Evolutionary conservation across 2,113 vertebrate genomes (phyloP).

Genomic region (Nesospiza acunhae): DNA sequence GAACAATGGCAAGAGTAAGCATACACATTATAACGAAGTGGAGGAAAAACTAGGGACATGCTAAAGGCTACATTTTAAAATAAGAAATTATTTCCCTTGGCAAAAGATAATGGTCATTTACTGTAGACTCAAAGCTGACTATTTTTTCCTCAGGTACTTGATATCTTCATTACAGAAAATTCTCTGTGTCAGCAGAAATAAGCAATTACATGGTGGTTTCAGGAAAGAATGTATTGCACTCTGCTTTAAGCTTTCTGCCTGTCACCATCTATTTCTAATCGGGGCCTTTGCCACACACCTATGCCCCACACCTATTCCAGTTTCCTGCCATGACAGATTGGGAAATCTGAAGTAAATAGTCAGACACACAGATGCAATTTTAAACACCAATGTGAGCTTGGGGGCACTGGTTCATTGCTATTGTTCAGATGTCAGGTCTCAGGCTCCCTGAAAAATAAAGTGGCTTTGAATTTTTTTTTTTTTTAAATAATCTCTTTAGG

Average conservation of each 20-base stretch:
- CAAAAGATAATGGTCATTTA: background rate
- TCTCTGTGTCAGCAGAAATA: background rate
- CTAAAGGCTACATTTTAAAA: background rate
- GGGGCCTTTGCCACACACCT: background rate
- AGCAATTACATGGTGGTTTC: background rate
- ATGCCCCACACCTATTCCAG: background rate
- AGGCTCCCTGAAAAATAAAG: background rate
- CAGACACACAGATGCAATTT: background rate
- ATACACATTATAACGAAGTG: background rate
- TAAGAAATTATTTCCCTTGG: background rate
- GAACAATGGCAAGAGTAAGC: background rate
- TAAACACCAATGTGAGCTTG: background rate
- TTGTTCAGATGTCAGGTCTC: background rate
- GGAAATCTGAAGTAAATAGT: background rate
- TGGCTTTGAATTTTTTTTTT: background rate
- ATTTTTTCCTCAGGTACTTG: background rate
- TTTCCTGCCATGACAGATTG: background rate
- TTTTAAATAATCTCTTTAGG: background rate
- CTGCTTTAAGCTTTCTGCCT: background rate
- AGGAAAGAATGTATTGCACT: background rate
- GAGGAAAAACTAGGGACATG: background rate
- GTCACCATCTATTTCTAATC: background rate
- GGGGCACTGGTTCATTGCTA: background rate
- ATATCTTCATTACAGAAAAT: background rate
- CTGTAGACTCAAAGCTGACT: background rate